A percentile compares a stretch with the other conserved stretches of the same genome.
These are phyloP conservation scores for Meloidogyne floridensis DNA, from an alignment of 1,140 invertebrate genomes.

Conservation along the genomic window DNA sequence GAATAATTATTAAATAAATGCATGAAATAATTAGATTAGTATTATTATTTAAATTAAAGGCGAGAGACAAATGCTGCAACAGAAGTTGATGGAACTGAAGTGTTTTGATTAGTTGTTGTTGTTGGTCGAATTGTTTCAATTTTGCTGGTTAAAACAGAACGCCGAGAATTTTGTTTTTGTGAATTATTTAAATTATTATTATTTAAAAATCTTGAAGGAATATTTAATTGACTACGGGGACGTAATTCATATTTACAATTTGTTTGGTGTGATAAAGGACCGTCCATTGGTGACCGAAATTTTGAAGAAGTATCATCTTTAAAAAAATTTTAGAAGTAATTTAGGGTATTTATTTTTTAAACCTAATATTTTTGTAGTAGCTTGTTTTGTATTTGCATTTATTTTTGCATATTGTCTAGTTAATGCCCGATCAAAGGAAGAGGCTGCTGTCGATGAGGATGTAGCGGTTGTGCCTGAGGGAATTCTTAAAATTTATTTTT, in stretches of 20 bases:
- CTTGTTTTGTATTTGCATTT: background rate
- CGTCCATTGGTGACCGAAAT: background rate
- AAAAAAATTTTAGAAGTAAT: too few relatives aligned
- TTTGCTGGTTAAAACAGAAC: background rate
- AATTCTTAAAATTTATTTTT: background rate
- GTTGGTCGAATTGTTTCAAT: background rate
- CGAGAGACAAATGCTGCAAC: conserved; percentile 3
- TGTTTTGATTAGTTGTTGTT: background rate
- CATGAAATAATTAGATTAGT: too few relatives aligned
- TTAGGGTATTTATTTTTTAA: background rate
- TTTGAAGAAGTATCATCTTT: background rate
- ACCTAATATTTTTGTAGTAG: background rate
- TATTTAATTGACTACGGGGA: conserved; percentile 17
- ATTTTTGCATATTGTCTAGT: conserved; percentile 1
- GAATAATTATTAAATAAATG: too few relatives aligned
- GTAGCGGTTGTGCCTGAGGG: background rate
- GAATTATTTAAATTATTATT: background rate
- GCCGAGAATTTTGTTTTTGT: background rate
- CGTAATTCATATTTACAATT: conserved; percentile 12
- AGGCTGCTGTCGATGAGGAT: background rate
- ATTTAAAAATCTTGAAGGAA: conserved; percentile 17
- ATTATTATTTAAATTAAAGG: conserved; percentile 5
- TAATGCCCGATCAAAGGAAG: background rate
- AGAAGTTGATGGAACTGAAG: background rate
- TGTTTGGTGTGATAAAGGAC: conserved; percentile 1